These are phyloP conservation scores for Halisarca cf. caerulea DNA, from an alignment of 37 sponge, comb jelly and placozoan genomes.

Conservation along the genomic window DNA sequence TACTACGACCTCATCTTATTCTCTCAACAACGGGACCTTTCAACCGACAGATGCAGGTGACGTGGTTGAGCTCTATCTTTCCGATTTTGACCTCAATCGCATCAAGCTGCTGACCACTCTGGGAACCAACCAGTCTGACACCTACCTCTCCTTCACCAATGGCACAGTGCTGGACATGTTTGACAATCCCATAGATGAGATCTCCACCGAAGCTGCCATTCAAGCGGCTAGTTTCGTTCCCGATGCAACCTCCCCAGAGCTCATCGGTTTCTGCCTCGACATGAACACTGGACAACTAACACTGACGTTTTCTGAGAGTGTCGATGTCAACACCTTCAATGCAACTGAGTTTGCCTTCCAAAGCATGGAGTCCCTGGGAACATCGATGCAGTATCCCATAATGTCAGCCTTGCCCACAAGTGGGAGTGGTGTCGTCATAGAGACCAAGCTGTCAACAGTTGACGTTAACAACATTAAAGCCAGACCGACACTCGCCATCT, in stretches of 20 bases:
- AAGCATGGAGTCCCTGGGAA: conserved; percentile 10
- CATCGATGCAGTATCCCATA: conserved; percentile 25
- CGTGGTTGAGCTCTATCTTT: conserved; percentile 43
- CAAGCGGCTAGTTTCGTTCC: conserved; percentile 22
- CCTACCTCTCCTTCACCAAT: conserved; percentile 52
- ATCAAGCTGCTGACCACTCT: conserved; percentile 64
- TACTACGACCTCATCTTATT: conserved; percentile 2
- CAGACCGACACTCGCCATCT: conserved; percentile 55
- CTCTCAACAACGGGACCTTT: conserved; percentile 62
- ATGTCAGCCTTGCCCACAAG: background rate
- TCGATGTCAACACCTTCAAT: conserved; percentile 34
- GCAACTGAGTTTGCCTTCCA: conserved; percentile 62
- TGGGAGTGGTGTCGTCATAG: conserved; percentile 38
- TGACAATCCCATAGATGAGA: conserved; percentile 49
- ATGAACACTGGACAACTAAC: conserved; percentile 46
- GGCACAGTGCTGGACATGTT: conserved; percentile 77
- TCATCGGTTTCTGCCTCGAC: conserved; percentile 73
- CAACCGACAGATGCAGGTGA: conserved; percentile 42
- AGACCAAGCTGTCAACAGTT: conserved; percentile 27
- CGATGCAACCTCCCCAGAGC: conserved; percentile 67
- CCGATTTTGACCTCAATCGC: conserved; percentile 53
- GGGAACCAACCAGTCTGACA: conserved; percentile 38
- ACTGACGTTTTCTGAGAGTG: conserved; percentile 78
- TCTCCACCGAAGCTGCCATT: conserved; percentile 17
- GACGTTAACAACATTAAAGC: conserved; percentile 83